phyloP scores from a whole-genome alignment of 2,888 invertebrate species.

The Ochropacha duplaris region DNA sequence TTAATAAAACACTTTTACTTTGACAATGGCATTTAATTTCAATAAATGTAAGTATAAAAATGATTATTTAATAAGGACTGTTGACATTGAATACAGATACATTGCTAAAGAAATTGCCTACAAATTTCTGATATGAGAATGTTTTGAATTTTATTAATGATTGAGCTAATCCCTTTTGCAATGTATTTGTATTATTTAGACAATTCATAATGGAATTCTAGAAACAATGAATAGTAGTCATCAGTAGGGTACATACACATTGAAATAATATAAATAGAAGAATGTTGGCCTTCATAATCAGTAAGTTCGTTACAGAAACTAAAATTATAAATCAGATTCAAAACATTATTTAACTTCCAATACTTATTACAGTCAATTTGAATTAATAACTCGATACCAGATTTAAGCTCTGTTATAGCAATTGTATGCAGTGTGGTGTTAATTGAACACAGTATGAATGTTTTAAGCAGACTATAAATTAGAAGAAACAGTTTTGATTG shows the following conservation, averaged over 20 bases:
- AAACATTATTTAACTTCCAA: too few species aligned
- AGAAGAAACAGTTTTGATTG: too few species aligned
- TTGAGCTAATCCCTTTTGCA: neutral
- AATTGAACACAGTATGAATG: too few species aligned
- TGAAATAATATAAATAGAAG: neutral
- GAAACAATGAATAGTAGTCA: constrained; percentile 2
- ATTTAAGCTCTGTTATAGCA: too few species aligned
- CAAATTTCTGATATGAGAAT: neutral
- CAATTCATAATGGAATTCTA: neutral
- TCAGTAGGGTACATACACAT: neutral
- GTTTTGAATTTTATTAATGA: neutral
- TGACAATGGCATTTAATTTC: constrained; percentile 53
- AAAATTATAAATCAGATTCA: neutral
- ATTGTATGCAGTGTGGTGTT: too few species aligned
- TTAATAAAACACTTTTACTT: neutral
- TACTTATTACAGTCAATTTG: too few species aligned
- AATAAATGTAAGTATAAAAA: constrained; percentile 44
- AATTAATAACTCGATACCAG: too few species aligned
- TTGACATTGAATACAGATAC: neutral
- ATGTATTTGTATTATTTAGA: neutral
- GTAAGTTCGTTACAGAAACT: neutral
- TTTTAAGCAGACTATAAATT: too few species aligned
- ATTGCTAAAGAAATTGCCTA: neutral
- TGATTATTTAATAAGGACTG: neutral
- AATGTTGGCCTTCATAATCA: neutral